These are phyloP conservation scores for Steinernema hermaphroditum DNA, from an alignment of 2,888 invertebrate species.

Conservation along the genomic window DNA sequence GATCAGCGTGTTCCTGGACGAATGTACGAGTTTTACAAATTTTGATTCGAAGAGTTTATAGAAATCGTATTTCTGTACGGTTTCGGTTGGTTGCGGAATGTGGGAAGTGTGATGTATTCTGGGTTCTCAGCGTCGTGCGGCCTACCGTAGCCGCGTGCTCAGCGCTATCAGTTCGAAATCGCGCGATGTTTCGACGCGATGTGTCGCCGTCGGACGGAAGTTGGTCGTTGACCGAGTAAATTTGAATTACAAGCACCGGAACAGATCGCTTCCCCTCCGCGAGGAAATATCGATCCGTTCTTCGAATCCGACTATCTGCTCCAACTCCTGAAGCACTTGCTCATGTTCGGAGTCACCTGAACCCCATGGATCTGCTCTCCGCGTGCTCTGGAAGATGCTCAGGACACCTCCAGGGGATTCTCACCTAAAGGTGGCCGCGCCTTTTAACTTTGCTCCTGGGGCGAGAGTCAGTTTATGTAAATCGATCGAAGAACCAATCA, in stretches of 20 bases:
- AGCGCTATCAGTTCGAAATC: constrained; percentile 12
- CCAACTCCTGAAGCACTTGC: too few relatives aligned
- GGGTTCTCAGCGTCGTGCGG: neutral
- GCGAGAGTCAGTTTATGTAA: constrained; percentile 31
- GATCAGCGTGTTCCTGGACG: too few relatives aligned
- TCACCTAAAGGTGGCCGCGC: neutral
- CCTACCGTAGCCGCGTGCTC: constrained; percentile 13
- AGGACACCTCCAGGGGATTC: too few relatives aligned
- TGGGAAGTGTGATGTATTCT: neutral
- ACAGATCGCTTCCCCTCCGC: neutral
- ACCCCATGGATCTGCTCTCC: too few relatives aligned
- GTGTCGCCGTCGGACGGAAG: constrained; percentile 17
- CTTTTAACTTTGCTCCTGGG: neutral
- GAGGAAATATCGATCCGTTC: constrained; percentile 8
- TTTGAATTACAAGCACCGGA: constrained; percentile 13
- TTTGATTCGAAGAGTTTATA: too few relatives aligned
- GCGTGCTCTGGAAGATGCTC: too few relatives aligned
- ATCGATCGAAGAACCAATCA: constrained; percentile 30
- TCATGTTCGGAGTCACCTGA: too few relatives aligned
- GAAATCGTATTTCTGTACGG: too few relatives aligned
- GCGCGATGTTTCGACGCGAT: constrained; percentile 25
- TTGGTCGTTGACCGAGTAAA: constrained; percentile 27
- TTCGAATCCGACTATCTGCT: too few relatives aligned
- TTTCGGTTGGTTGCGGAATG: too few relatives aligned
- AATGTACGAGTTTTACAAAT: too few relatives aligned